Conservation (phyloP, 1,140 invertebrate genomes). For the Drosophila willistoni region DNA sequence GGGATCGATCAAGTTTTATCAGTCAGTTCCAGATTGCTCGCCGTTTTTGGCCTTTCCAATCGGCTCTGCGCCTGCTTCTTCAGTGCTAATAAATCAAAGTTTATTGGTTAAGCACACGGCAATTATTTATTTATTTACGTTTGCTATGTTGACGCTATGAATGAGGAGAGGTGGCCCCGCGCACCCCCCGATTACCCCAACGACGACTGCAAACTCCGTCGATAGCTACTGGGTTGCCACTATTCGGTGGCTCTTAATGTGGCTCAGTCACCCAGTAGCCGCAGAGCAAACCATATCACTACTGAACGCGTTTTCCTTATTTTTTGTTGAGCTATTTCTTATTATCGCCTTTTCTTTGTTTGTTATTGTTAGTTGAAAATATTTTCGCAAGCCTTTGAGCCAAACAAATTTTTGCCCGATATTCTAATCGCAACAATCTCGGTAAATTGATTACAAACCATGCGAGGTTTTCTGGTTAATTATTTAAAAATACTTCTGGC, state of each 20-base stretch:
- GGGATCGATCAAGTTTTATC: constrained; percentile 45
- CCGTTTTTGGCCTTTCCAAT: constrained; percentile 28
- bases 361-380: constrained; percentile 42
- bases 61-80: constrained; percentile 23
- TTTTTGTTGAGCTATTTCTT: constrained; percentile 3
- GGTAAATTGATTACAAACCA: constrained; percentile 51
- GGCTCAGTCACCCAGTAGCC: constrained; percentile 51
- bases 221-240: constrained; percentile 25
- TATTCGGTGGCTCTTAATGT: constrained; percentile 30
- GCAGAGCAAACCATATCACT: constrained; percentile 52
- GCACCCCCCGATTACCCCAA: background rate
- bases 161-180: constrained; percentile 18
- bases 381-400: constrained; percentile 32
- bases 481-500: constrained; percentile 64
- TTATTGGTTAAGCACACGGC: constrained; percentile 52
- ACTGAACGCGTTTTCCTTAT: constrained; percentile 1
- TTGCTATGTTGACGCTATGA: constrained; percentile 22
- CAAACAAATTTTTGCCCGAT: constrained; percentile 45
- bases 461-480: constrained; percentile 56
- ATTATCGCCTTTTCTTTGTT: constrained; percentile 56
- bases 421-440: constrained; percentile 62
- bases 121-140: constrained; percentile 64
- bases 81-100: constrained; percentile 66
- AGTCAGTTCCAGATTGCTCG: constrained; percentile 25
- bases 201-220: constrained; percentile 18